Conservation (phyloP, 2,113 vertebrate genomes). For the Diadophis punctatus region DNA sequence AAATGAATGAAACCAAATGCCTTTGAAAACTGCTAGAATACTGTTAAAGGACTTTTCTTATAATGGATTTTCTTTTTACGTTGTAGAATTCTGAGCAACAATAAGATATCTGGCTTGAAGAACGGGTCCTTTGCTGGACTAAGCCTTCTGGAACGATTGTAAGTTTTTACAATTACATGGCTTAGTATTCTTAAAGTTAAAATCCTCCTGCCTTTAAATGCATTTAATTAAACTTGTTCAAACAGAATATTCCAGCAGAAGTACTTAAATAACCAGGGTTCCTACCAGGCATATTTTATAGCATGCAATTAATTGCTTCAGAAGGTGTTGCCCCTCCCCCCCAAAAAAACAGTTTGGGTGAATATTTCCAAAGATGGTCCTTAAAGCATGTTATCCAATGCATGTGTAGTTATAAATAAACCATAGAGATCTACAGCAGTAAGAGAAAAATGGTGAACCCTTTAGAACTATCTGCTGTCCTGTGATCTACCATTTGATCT, state of each 20-base stretch:
- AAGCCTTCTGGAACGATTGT: slow-evolving; percentile 89
- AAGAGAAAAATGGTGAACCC: neutral
- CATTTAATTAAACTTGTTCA: neutral
- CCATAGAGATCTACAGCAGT: neutral
- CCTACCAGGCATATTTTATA: neutral
- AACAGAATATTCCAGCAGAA: neutral
- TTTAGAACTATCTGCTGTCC: neutral
- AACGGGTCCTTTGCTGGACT: slow-evolving; percentile 91
- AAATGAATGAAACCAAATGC: neutral
- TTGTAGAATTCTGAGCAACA: slow-evolving; percentile 91
- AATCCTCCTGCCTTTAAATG: neutral
- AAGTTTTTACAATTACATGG: slow-evolving; percentile 60
- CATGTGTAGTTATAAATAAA: neutral
- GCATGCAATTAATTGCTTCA: neutral
- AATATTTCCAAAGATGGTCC: neutral
- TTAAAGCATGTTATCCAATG: neutral
- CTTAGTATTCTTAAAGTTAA: neutral
- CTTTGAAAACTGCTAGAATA: neutral
- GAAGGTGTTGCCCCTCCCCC: neutral
- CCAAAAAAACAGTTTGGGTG: neutral
- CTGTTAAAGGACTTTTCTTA: neutral
- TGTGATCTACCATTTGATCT: neutral
- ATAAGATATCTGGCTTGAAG: slow-evolving; percentile 92
- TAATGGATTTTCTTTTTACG: slow-evolving; percentile 33
- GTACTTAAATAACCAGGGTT: neutral